Evolutionary conservation across 2,888 invertebrate species (phyloP), one percentile per base, ranked within the genome.

Genomic region (Coelinius sp.): DNA sequence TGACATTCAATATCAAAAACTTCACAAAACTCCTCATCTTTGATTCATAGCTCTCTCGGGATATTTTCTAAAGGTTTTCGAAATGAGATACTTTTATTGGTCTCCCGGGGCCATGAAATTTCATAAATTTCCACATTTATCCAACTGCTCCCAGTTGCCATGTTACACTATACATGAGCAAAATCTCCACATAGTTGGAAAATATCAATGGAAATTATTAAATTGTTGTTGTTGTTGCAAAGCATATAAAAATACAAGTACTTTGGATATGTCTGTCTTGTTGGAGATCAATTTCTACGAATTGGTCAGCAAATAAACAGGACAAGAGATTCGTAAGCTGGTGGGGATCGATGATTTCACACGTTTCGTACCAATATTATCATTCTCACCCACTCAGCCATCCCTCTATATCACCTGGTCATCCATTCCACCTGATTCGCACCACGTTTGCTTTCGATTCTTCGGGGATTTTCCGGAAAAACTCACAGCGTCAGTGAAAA

Each of bases 281-380:
- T 25, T 56, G 25, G 31, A 31, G 59, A 59, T 59, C 31, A 35
- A 59, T 59, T 35, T 59, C 59, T 31, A 17, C 59, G 17, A 17
- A 8, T 10, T 59, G 14, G 41, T 12, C 24, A 7, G 12, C 24
- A 24, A 41, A 24, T 24, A 25, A 22, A 38, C 8, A 24, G 35
- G 41, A 63, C 41, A 63, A 41, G 17, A 41, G 63, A 63, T 63
- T 22, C 14, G 24, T 63, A 63, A 63, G 44, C 63, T n/a, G 8
- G 12, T 24, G 2, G 63, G n/a, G 41, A 63, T 63, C 63, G 63
- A 63, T 63, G 63, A 63, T 63, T n/a, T 63, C 41, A 41, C 63
- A 63, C 63, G 63, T 24, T 41, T 24, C 24, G 41, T 25, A 8
- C 24, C 2, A 63, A 63, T 41, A 63, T 63, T 24, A 41, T 41